Evolutionary conservation across 1,140 invertebrate species (phyloP).

Genomic region (Heliothis virescens): DNA sequence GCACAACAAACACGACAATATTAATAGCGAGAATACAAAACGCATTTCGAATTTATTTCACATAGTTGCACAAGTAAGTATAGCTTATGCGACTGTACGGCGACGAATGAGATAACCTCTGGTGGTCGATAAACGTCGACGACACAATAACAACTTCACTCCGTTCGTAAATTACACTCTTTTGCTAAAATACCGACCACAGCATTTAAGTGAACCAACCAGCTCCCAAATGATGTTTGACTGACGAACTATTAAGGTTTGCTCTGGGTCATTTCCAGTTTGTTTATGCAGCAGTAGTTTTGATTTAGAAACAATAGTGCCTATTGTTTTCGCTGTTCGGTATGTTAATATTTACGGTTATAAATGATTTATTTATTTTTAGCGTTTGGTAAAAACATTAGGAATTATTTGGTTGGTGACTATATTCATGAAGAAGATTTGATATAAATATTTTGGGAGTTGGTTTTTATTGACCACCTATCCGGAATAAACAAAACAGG

Average conservation of each 20-base stretch:
- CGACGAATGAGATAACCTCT: slow-evolving; percentile 73
- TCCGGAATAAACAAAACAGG: too few species aligned
- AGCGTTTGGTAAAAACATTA: not conserved
- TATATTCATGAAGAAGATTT: not conserved
- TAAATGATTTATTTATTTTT: slow-evolving; percentile 3
- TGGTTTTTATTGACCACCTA: too few species aligned
- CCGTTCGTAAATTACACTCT: slow-evolving; percentile 21
- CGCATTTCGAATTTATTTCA: slow-evolving; percentile 74
- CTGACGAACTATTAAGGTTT: slow-evolving; percentile 27
- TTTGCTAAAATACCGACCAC: slow-evolving; percentile 43
- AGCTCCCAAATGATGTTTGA: slow-evolving; percentile 43
- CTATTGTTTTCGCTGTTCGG: slow-evolving; percentile 46
- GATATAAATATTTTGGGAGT: not conserved
- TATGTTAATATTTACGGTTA: slow-evolving; percentile 35
- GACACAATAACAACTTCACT: slow-evolving; percentile 53
- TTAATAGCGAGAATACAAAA: slow-evolving; percentile 61
- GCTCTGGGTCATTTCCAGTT: slow-evolving; percentile 10
- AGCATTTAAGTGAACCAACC: slow-evolving; percentile 17
- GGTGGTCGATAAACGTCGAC: slow-evolving; percentile 47
- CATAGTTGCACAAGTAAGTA: slow-evolving; percentile 56
- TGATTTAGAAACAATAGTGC: slow-evolving; percentile 41
- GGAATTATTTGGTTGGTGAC: not conserved
- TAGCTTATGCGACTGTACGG: slow-evolving; percentile 56
- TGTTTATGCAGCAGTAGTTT: slow-evolving; percentile 39
- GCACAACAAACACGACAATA: slow-evolving; percentile 65